Conservation (phyloP, 2,888 invertebrate species). For the Andrena bucephala region DNA sequence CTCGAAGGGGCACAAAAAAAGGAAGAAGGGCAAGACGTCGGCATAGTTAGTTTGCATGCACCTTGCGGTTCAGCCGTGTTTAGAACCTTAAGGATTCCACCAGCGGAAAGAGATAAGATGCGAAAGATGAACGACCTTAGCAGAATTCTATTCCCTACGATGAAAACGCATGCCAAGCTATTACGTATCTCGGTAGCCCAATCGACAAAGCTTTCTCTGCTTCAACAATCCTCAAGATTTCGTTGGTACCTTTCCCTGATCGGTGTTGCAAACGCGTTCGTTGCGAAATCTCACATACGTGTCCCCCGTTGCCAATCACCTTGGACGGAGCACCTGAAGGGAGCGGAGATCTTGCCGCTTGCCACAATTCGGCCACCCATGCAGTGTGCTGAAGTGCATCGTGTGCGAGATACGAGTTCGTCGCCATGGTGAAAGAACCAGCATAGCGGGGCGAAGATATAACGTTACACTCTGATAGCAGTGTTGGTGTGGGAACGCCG, state of each 20-base stretch:
- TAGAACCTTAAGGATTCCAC: conserved; percentile 31
- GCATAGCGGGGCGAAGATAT: conserved; percentile 73
- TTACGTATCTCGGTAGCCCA: not conserved
- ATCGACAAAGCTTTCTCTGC: not conserved
- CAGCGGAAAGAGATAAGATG: conserved; percentile 23
- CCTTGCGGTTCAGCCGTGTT: conserved; percentile 59
- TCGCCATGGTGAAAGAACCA: conserved; percentile 69
- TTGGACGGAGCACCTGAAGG: conserved; percentile 6
- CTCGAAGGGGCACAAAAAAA: conserved; percentile 56
- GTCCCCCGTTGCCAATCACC: conserved; percentile 5
- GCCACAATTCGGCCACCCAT: conserved; percentile 75
- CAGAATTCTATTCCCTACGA: not conserved
- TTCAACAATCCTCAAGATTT: not conserved
- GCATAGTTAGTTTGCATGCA: conserved; percentile 67
- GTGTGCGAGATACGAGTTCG: conserved; percentile 70
- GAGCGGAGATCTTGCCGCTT: conserved; percentile 25
- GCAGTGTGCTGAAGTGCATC: conserved; percentile 69
- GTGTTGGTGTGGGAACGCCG: conserved; percentile 77
- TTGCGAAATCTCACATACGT: not conserved
- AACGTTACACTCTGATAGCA: conserved; percentile 78
- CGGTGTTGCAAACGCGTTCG: not conserved
- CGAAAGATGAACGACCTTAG: conserved; percentile 10
- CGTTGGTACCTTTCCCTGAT: not conserved
- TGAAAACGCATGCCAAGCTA: not conserved
- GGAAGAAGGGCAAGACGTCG: conserved; percentile 39